Evolutionary conservation across 2,888 invertebrate species (phyloP), one percentile per base, ranked within the genome.

Genomic region (Lathronympha strigana): DNA sequence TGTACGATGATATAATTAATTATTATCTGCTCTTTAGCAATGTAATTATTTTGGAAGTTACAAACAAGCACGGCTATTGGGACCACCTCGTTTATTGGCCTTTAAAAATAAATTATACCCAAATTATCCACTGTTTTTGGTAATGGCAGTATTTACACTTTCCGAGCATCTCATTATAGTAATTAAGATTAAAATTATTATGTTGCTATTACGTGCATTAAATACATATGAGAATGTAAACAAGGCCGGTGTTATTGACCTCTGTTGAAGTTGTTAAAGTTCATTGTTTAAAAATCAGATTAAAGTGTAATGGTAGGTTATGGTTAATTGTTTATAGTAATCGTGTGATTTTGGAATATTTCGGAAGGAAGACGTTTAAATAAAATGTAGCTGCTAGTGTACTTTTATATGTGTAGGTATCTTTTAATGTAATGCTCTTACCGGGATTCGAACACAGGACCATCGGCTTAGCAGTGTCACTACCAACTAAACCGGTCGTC

Each of bases 141-240:
- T 43, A 43, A 57, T 57, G 25, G 28, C 43, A 19, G 17, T 40
- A 28, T 55, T 40, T 40, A 38, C n/a, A 54, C 54, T 36, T 36
- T 23, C 49, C 33, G 43, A 51, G 51, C 40, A 38, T 31, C 25
- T 49, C 28, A 25, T 55, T 19, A 21, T 51, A n/a, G n/a, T 58
- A 4, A 33, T 58, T 23, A 19, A 23, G 8, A 33, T 58, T 23
- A 19, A 23, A 62, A 61, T 53, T 53, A 33, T 61, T 62, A 45
- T 25, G 43, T 17, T 33, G 25, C n/a, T 23, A 31, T 61, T 61
- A 43, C 40, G 45, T 15, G 19, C 31, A 23, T 47, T 58, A 47
- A 58, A 47, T 23, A 47, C 17, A 15, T 33, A 23, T 8, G 43
- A n/a, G 19, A 43, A 43, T 57, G 55, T 57, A 33, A 33, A 58